phyloP scores from a whole-genome alignment of 1,140 invertebrate species.

The Artemia franciscana region DNA sequence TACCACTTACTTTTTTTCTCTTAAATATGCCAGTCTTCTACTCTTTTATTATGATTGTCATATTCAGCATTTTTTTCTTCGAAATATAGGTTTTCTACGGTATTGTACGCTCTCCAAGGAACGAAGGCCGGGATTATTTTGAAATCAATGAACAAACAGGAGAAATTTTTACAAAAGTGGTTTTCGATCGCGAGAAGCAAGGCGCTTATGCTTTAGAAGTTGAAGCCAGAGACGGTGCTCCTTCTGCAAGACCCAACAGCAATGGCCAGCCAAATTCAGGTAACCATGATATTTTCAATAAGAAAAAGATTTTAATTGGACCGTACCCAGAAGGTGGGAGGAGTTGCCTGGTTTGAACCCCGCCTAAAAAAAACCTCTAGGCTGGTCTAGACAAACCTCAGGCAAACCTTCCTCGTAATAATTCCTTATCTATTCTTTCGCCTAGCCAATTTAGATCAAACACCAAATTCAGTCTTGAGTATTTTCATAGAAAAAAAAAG shows the following conservation, averaged over 20 bases:
- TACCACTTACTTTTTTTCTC: background rate
- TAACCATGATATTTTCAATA: constrained; percentile 27
- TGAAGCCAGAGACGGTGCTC: constrained; percentile 71
- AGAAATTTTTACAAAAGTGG: constrained; percentile 74
- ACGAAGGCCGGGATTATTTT: constrained; percentile 81
- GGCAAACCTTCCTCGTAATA: too few relatives aligned
- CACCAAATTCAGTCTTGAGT: too few relatives aligned
- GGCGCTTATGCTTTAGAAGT: constrained; percentile 81
- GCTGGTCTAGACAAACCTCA: too few relatives aligned
- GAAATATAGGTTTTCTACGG: constrained; percentile 67
- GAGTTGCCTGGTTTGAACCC: too few relatives aligned
- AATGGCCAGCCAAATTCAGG: constrained; percentile 75
- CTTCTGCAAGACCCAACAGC: constrained; percentile 70
- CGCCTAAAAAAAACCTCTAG: too few relatives aligned
- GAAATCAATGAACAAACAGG: constrained; percentile 80
- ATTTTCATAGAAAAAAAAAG: too few relatives aligned
- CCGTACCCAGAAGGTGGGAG: too few relatives aligned
- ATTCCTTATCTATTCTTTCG: too few relatives aligned
- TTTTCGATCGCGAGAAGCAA: constrained; percentile 84
- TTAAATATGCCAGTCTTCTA: background rate
- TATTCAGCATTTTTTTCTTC: too few relatives aligned
- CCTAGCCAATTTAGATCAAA: too few relatives aligned
- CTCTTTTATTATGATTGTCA: too few relatives aligned
- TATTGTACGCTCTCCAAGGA: constrained; percentile 63
- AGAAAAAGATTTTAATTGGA: too few relatives aligned